These are phyloP conservation scores for Erebia aethiops DNA, from an alignment of 2,888 invertebrate species.

Conservation along the genomic window DNA sequence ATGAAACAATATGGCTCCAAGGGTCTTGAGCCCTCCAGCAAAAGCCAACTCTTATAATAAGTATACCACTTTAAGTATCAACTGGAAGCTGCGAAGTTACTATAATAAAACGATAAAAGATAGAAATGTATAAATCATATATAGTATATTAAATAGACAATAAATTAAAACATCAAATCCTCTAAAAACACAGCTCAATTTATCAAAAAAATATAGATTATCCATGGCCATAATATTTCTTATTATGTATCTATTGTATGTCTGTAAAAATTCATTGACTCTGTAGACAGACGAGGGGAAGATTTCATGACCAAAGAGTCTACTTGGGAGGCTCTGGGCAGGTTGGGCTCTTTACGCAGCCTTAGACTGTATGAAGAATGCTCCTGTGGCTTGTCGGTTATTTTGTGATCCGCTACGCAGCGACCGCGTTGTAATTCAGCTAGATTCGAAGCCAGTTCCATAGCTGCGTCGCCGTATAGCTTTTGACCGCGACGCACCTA, in stretches of 20 bases:
- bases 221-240: background rate
- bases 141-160: slow-evolving; percentile 10
- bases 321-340: slow-evolving; percentile 54
- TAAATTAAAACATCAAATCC: background rate
- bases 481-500: slow-evolving; percentile 68
- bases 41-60: too few relatives aligned
- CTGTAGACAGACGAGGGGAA: slow-evolving; percentile 44
- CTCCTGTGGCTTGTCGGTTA: slow-evolving; percentile 61
- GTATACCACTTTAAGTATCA: too few relatives aligned
- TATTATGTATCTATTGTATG: slow-evolving; percentile 10
- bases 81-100: background rate
- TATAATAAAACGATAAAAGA: background rate
- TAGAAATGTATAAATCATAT: background rate
- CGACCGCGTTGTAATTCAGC: slow-evolving; percentile 64
- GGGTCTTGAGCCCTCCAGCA: too few relatives aligned
- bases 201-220: slow-evolving; percentile 12
- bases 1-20: too few relatives aligned
- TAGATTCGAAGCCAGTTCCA: slow-evolving; percentile 65
- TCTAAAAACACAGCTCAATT: slow-evolving; percentile 4
- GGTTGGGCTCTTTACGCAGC: slow-evolving; percentile 60
- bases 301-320: slow-evolving; percentile 57
- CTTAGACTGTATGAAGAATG: slow-evolving; percentile 52
- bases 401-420: slow-evolving; percentile 47
- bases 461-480: slow-evolving; percentile 68
- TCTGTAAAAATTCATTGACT: slow-evolving; percentile 32